phyloP scores from a whole-genome alignment of 2,113 vertebrate species.

The Istiophorus platypterus region DNA sequence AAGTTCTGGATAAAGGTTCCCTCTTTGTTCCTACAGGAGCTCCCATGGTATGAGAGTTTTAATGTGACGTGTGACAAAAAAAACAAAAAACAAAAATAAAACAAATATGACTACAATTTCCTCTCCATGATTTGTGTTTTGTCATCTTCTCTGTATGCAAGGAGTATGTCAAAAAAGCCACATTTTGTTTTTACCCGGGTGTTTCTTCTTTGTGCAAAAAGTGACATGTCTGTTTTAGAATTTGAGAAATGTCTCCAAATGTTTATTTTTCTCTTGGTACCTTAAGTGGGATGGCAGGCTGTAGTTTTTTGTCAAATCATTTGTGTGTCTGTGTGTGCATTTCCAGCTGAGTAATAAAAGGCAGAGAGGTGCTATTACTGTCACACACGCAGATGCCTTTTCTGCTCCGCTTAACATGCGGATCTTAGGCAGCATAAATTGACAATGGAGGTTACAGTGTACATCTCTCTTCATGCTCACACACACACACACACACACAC shows the following conservation, averaged over 20 bases:
- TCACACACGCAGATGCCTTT: constrained; percentile 51
- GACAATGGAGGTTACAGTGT: constrained; percentile 46
- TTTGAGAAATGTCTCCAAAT: background rate
- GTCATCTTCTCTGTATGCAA: background rate
- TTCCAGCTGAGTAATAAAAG: constrained; percentile 52
- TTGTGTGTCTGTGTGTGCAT: constrained; percentile 2
- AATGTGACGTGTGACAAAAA: background rate
- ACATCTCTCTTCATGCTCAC: constrained; percentile 6
- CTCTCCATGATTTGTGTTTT: background rate
- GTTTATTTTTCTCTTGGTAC: background rate
- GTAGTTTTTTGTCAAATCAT: constrained; percentile 37
- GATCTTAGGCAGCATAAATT: constrained; percentile 49
- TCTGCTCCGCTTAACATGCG: constrained; percentile 59
- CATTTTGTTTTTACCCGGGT: background rate
- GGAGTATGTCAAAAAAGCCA: background rate
- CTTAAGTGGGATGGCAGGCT: constrained; percentile 18
- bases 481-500: constrained; percentile 7
- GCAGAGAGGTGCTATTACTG: constrained; percentile 42
- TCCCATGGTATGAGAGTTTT: background rate
- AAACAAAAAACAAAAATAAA: background rate
- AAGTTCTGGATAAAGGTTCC: background rate
- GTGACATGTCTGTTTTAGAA: background rate
- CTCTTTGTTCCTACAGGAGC: background rate
- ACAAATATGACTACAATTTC: background rate
- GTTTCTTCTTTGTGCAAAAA: too few relatives aligned